Percentiles rank a stretch among this genome's conserved stretches.
phyloP scores from a whole-genome alignment of 2,113 vertebrate species.

The Gila orcuttii region DNA sequence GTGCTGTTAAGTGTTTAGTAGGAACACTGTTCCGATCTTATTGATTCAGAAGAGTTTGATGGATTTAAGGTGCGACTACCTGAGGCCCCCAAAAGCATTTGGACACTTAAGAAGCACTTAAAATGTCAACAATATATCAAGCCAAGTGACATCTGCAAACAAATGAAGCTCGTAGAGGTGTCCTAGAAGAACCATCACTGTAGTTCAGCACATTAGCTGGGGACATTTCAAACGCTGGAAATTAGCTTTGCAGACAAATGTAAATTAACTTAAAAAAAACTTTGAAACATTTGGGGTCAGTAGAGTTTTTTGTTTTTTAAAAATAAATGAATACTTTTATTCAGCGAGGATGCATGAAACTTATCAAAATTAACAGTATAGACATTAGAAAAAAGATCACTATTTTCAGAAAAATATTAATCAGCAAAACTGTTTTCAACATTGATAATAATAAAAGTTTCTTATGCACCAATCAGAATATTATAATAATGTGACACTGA shows the following conservation, averaged over 20 bases:
- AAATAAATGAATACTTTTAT: not conserved
- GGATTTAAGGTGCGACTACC: not conserved
- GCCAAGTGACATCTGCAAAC: not conserved
- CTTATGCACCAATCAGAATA: too few relatives aligned
- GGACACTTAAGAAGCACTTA: not conserved
- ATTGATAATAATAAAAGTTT: not conserved
- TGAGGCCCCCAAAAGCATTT: not conserved
- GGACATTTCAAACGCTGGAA: not conserved
- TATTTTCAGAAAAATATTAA: not conserved
- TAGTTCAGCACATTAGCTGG: not conserved
- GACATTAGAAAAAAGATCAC: not conserved
- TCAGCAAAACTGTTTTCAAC: not conserved
- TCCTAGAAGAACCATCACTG: not conserved
- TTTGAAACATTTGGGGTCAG: not conserved
- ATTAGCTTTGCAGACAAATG: not conserved
- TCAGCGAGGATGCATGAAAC: not conserved
- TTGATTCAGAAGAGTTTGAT: not conserved
- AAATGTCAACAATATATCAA: not conserved
- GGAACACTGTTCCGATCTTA: not conserved
- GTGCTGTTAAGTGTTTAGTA: not conserved
- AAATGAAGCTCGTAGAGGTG: constrained; percentile 1
- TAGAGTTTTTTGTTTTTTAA: not conserved
- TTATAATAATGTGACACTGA: too few relatives aligned
- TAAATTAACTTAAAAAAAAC: too few relatives aligned
- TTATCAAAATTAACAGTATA: not conserved